A percentile compares a stretch with the other conserved stretches of the same genome.
Conservation (phyloP, 2,113 vertebrate genomes). For the Pelodiscus sinensis region DNA sequence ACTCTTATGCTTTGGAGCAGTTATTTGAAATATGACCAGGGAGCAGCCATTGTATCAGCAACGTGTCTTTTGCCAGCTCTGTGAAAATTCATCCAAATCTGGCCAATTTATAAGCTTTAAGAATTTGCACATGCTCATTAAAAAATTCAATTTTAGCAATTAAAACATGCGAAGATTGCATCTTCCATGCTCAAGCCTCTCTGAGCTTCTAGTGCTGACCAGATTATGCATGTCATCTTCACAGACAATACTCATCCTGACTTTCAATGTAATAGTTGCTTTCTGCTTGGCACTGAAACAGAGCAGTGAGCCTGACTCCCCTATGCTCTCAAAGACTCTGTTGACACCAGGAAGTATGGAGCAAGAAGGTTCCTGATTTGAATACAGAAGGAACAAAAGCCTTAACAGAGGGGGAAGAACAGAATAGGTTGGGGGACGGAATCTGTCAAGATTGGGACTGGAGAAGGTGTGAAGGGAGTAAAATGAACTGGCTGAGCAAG, state of each 20-base stretch:
- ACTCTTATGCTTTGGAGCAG: background rate
- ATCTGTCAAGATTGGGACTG: too few species aligned
- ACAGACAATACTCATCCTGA: background rate
- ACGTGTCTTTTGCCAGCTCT: background rate
- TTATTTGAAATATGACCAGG: background rate
- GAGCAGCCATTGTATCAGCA: background rate
- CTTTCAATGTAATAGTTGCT: background rate
- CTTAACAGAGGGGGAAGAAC: too few species aligned
- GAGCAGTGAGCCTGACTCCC: background rate
- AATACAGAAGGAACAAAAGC: background rate
- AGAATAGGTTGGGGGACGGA: too few species aligned
- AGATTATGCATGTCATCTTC: background rate
- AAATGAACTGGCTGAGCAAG: too few species aligned
- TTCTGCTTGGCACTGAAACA: background rate
- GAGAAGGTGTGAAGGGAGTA: too few species aligned
- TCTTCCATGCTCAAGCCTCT: background rate
- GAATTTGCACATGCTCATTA: background rate
- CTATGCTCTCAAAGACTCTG: background rate
- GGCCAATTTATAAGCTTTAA: background rate
- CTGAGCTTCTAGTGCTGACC: background rate
- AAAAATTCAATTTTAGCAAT: background rate
- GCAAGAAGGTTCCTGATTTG: background rate
- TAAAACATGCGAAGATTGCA: background rate
- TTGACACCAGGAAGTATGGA: background rate
- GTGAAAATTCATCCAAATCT: background rate